A percentile compares a stretch with the other conserved stretches of the same genome.
Conservation (phyloP, 2,888 invertebrate species). For the Taphrorychus bicolor region DNA sequence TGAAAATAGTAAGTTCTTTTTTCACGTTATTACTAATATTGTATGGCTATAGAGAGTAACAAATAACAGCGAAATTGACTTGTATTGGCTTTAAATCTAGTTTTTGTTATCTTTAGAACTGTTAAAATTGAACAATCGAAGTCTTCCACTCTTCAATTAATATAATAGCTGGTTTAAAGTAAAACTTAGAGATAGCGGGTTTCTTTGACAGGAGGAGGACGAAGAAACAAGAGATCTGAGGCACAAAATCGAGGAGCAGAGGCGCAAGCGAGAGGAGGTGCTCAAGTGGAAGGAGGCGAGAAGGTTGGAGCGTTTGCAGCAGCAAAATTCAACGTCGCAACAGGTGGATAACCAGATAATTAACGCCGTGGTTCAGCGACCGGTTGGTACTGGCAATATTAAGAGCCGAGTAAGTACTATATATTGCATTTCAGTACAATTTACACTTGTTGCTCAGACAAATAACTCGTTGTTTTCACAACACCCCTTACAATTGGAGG, state of each 20-base stretch:
- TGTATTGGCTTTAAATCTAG: neutral
- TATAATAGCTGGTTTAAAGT: neutral
- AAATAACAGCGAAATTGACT: neutral
- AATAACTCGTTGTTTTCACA: no score
- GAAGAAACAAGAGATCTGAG: constrained; percentile 28
- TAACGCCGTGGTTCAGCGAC: neutral
- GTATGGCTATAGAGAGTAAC: neutral
- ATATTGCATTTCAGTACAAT: no score
- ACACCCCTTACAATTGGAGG: no score
- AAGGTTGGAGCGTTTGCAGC: constrained; percentile 15
- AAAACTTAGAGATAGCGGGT: no score
- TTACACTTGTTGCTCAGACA: no score
- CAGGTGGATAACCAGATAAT: neutral
- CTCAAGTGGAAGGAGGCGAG: constrained; percentile 35
- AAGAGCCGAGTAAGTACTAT: neutral
- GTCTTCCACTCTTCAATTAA: neutral
- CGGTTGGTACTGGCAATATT: neutral
- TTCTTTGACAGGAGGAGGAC: constrained; percentile 26
- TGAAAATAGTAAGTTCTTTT: constrained; percentile 36
- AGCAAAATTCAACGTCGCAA: neutral
- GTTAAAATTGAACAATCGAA: neutral
- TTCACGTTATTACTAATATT: neutral
- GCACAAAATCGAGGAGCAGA: constrained; percentile 39
- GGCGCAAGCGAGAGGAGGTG: constrained; percentile 26
- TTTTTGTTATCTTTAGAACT: no score